Conservation (phyloP, 2,797 vertebrate species). For the Octomys mimax region DNA sequence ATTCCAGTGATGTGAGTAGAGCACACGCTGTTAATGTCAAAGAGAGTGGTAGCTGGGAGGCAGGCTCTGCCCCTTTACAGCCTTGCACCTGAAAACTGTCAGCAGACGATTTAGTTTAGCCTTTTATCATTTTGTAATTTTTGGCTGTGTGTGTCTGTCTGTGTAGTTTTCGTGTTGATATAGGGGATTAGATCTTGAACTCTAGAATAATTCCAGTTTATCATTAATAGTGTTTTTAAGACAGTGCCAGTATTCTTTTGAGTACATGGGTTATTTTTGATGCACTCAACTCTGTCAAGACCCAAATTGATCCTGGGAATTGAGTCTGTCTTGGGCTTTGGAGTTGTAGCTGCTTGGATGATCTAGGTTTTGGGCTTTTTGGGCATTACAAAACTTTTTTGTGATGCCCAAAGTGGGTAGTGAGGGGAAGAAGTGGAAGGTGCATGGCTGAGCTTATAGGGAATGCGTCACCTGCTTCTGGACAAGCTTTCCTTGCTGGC, state of each 20-base stretch:
- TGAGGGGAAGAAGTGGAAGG: background rate
- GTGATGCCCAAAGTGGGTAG: background rate
- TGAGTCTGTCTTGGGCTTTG: background rate
- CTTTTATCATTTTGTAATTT: background rate
- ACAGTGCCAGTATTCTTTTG: background rate
- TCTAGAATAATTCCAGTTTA: background rate
- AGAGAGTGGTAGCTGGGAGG: background rate
- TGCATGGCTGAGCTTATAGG: background rate
- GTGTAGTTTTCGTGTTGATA: background rate
- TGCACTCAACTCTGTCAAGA: no score
- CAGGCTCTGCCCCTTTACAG: no score
- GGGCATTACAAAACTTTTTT: background rate
- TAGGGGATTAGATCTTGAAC: background rate
- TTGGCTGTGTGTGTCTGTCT: background rate
- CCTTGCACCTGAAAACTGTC: background rate
- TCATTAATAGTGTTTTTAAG: background rate
- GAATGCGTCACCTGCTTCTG: background rate
- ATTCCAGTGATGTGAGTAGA: background rate
- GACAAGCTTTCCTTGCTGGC: background rate
- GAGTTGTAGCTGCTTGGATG: background rate
- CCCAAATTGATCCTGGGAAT: background rate
- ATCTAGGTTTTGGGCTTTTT: background rate
- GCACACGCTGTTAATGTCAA: no score
- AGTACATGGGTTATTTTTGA: no score
- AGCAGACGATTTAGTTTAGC: background rate